Evolutionary conservation across 2,113 vertebrate genomes (phyloP).

Genomic region (Entelurus aequoreus): DNA sequence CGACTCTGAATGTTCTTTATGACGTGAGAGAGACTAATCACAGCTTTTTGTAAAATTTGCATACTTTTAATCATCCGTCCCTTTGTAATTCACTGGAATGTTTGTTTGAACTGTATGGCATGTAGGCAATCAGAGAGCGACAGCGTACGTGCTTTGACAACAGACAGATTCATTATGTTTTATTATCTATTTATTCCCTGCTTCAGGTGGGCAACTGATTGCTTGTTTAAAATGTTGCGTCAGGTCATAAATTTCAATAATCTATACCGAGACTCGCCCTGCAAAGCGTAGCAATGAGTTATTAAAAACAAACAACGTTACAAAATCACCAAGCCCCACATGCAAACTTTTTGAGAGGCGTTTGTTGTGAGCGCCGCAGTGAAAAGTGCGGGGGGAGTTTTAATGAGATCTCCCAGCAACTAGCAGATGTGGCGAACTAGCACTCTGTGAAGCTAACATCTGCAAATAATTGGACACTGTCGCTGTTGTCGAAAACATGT

Average conservation of each 20-base stretch:
- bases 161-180: not conserved
- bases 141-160: not conserved
- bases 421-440: constrained; percentile 67
- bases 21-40: not conserved
- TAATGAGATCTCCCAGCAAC: constrained; percentile 71
- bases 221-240: not conserved
- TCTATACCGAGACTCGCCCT: not conserved
- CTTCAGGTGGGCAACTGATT: not conserved
- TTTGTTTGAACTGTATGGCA: not conserved
- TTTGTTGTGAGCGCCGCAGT: constrained; percentile 46
- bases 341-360: constrained; percentile 46
- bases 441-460: constrained; percentile 68
- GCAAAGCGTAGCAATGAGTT: not conserved
- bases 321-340: constrained; percentile 35
- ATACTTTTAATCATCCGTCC: not conserved
- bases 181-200: not conserved
- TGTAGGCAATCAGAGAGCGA: not conserved
- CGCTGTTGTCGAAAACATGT: constrained; percentile 65
- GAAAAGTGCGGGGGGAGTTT: constrained; percentile 57
- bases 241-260: not conserved
- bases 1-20: not conserved
- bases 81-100: too few relatives aligned
- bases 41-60: not conserved
- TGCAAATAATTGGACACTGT: constrained; percentile 69
- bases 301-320: too few relatives aligned